These are phyloP conservation scores for Trichonephila inaurata DNA, from an alignment of 1,140 invertebrate species.

Conservation along the genomic window DNA sequence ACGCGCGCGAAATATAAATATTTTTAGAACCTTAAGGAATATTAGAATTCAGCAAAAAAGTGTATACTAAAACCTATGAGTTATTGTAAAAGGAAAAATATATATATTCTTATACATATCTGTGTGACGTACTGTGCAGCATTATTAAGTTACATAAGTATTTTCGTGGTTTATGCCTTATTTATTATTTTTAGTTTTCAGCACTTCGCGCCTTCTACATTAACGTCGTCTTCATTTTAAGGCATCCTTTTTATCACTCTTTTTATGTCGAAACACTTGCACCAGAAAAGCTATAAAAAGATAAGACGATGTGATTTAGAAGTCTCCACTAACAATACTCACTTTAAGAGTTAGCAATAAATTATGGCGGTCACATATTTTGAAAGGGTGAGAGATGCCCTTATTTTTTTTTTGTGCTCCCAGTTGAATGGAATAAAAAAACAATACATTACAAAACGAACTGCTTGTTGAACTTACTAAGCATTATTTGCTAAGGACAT, in stretches of 20 bases:
- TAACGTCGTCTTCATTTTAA: neutral
- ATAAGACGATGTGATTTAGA: slow-evolving; percentile 7
- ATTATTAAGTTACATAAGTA: no score
- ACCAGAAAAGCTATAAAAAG: neutral
- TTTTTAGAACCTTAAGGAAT: no score
- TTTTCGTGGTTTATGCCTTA: neutral
- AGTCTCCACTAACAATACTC: neutral
- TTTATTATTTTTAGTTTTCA: neutral
- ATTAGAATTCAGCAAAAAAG: no score
- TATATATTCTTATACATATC: no score
- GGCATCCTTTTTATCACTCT: neutral
- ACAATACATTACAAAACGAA: neutral
- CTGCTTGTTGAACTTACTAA: neutral
- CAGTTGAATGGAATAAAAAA: neutral
- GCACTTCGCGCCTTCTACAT: neutral
- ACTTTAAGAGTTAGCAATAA: neutral
- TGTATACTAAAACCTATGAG: no score
- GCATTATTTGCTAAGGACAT: neutral
- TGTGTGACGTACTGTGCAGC: no score
- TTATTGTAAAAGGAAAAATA: no score
- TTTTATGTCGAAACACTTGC: neutral
- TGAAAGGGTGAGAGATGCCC: neutral
- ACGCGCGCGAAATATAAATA: no score
- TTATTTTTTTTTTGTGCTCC: neutral
- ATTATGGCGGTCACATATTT: neutral